These are phyloP conservation scores for Bujurquina vittata DNA, from an alignment of 2,113 vertebrate genomes.

Conservation along the genomic window DNA sequence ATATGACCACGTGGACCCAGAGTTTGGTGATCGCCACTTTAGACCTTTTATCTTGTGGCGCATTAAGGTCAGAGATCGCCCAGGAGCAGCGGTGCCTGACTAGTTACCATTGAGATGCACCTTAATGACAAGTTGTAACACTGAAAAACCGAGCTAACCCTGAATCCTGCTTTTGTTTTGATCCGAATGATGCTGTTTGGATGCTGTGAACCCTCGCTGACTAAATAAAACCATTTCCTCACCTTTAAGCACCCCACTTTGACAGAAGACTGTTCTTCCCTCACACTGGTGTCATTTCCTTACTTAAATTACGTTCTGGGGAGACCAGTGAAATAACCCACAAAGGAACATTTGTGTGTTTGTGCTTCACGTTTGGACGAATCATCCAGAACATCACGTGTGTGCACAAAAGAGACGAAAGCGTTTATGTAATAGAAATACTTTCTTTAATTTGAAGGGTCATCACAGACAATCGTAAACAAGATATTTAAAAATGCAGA, in stretches of 20 bases:
- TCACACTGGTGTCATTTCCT: not conserved
- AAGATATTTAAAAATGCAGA: conserved; percentile 83
- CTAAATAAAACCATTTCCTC: not conserved
- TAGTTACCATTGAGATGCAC: no score
- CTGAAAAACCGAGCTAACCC: rapidly evolving
- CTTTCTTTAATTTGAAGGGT: conserved; percentile 81
- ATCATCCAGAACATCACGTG: rapidly evolving
- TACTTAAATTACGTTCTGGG: no score
- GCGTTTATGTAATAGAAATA: conserved; percentile 81
- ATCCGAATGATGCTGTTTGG: no score
- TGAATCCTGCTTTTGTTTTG: no score
- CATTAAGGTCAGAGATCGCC: no score
- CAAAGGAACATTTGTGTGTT: no score
- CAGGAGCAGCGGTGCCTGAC: no score
- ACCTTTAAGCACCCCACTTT: not conserved
- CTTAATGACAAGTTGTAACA: not conserved
- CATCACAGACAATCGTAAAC: conserved; percentile 79
- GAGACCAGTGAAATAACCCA: not conserved
- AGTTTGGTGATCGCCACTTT: no score
- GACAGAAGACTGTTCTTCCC: not conserved
- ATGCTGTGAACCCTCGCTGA: not conserved
- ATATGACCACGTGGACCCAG: no score
- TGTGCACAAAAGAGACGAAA: not conserved
- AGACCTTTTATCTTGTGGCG: no score
- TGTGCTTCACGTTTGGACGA: not conserved